Evolutionary conservation across 2,888 invertebrate genomes (phyloP), one percentile per base, ranked within the genome.

Genomic region (Drosophila mercatorum): DNA sequence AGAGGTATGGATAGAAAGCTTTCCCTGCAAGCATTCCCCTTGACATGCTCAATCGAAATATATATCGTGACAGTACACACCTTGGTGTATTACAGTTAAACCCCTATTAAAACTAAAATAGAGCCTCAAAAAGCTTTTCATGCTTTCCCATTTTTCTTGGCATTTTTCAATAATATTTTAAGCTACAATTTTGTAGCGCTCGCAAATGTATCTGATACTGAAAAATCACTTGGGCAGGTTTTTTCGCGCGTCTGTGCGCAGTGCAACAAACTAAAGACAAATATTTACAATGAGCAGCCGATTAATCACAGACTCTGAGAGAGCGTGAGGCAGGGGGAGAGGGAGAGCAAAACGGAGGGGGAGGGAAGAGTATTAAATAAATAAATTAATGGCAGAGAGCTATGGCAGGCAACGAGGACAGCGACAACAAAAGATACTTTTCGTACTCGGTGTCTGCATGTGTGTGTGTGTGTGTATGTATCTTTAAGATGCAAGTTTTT

Each of bases 281-380:
- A 90, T 89, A 90, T 89, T 89, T 89, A 90, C 90, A 90, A 83
- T 86, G 82, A 88, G 83, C 84, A 76, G 72, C 70, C 90, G 87
- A 88, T 88, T 88, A 88, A 88, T 88, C 90, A 89, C 78, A 75
- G 63, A 36, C 41, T 28, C 31, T 51, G 31, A 0, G 14, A 14
- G 12, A 26, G 12, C 36, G 40, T 17, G n/a, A 2, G 34, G 6
- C 22, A 36, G 34, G 31, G 11, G 6, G 5, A 1, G 11, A 2
- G 52, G 14, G 38, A 2, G n/a, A n/a, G 26, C 28, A 43, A 2
- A 11, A 12, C 34, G 47, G 28, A 41, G 22, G 22, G 11, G 56
- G 34, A 17, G 14, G 34, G 34, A 17, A 74, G 72, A 52, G 86
- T 83, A 89, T 86, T 88, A 86, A 89, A 89, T 86, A 86, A 84